Evolutionary conservation across 2,113 vertebrate species (phyloP).

Genomic region (Nyctibius bracteatus): DNA sequence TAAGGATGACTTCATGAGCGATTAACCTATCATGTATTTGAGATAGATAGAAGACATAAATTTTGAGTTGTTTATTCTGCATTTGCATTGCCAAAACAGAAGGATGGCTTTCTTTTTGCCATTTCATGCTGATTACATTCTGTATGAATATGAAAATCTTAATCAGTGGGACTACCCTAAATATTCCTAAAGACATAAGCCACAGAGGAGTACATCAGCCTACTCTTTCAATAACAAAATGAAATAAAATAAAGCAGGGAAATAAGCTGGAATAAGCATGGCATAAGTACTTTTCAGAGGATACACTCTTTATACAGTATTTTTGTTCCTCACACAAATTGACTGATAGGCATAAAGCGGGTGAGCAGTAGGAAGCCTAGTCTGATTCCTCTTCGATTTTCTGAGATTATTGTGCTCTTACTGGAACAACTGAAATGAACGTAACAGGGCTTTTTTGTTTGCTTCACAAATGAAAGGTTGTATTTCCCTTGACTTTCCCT

Average conservation of each 20-base stretch:
- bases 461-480: neutral
- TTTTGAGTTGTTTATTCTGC: neutral
- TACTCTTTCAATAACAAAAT: neutral
- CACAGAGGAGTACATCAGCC: neutral
- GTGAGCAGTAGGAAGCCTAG: neutral
- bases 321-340: neutral
- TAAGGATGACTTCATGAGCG: neutral
- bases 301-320: neutral
- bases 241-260: neutral
- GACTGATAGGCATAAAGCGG: neutral
- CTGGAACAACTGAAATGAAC: neutral
- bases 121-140: constrained; percentile 11
- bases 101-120: neutral
- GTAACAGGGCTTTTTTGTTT: neutral
- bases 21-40: neutral
- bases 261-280: neutral
- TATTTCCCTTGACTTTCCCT: neutral
- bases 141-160: constrained; percentile 16
- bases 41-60: neutral
- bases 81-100: neutral
- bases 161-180: neutral
- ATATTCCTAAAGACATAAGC: neutral
- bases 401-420: neutral
- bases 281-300: neutral
- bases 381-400: neutral